Base-by-base conservation (phyloP, 2,888 invertebrate species). In the Globia sparganii region DNA sequence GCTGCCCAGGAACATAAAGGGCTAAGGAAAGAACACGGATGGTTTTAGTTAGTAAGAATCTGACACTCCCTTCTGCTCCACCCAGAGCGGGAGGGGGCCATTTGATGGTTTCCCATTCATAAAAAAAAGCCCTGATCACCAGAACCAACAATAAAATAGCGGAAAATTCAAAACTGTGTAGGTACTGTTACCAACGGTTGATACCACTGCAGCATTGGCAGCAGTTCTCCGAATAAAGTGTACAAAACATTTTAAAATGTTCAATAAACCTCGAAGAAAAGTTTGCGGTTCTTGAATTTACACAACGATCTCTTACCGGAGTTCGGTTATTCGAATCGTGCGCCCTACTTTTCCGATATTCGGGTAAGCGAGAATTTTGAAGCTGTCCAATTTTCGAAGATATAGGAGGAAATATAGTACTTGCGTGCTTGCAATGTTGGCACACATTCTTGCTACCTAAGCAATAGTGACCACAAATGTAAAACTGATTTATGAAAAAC, bases 281-380 rank as follows among this genome's bases (percentile, higher is more conserved):
- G 67, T 73, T 75, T 61, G n/a, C 70, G 69, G 70, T 72, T 71
- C 68, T 72, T 75, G 73, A 75, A 75, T 83, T 77, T 80, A 77
- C 75, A 53, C 62, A 37, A 58, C 74, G 46, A 80, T 75, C 77
- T 80, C 75, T 79, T 71, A 66, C 40, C 65, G 4, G 40, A 61
- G 75, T 75, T 64, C 34, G 65, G 68, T 82, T 85, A 80, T 87
- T 80, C 75, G 86, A 85, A 75, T 88, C 82, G 64, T 69, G 75
- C 67, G 88, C 62, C 79, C 89, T 78, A 88, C 82, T 87, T 87
- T 73, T 34, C 58, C 61, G 62, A 84, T 80, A 78, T 87, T 78
- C 75, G 66, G 62, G 66, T 56, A 43, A 81, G 70, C 65, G 77
- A 56, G 66, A 80, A 75, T 87, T 88, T 81, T 66, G 72, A 85